These are phyloP conservation scores for Drosophila saltans DNA, from an alignment of 1,140 invertebrate species.

Conservation along the genomic window DNA sequence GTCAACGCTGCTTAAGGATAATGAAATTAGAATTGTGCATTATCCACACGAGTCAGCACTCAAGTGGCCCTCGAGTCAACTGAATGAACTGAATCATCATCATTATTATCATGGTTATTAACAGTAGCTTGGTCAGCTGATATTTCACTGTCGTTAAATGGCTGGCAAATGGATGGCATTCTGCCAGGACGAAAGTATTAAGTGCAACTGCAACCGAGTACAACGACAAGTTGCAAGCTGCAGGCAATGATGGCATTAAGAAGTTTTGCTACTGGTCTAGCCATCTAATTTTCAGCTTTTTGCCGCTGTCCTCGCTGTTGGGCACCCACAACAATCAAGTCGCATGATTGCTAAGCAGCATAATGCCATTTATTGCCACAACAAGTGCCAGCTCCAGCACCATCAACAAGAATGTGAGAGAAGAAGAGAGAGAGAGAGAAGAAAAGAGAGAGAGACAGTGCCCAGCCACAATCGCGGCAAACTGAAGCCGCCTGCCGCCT, in stretches of 20 bases:
- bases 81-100: not conserved
- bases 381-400: conserved; percentile 35
- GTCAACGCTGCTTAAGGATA: not conserved
- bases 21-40: no score
- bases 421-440: no score
- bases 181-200: conserved; percentile 29
- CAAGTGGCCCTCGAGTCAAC: not conserved
- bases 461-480: not conserved
- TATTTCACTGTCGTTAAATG: not conserved
- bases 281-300: conserved; percentile 63
- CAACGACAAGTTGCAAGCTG: conserved; percentile 13
- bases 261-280: conserved; percentile 13
- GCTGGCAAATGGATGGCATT: conserved; percentile 10
- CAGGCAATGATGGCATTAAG: conserved; percentile 29
- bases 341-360: conserved; percentile 76
- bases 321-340: conserved; percentile 57
- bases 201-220: conserved; percentile 17
- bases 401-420: not conserved
- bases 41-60: no score
- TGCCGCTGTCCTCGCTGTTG: conserved; percentile 32
- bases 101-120: not conserved
- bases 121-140: not conserved
- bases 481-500: not conserved
- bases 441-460: not conserved
- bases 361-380: conserved; percentile 79